A percentile compares a stretch with the other conserved stretches of the same genome.
phyloP scores from a whole-genome alignment of 1,140 invertebrate genomes.

The Cherax quadricarinatus region DNA sequence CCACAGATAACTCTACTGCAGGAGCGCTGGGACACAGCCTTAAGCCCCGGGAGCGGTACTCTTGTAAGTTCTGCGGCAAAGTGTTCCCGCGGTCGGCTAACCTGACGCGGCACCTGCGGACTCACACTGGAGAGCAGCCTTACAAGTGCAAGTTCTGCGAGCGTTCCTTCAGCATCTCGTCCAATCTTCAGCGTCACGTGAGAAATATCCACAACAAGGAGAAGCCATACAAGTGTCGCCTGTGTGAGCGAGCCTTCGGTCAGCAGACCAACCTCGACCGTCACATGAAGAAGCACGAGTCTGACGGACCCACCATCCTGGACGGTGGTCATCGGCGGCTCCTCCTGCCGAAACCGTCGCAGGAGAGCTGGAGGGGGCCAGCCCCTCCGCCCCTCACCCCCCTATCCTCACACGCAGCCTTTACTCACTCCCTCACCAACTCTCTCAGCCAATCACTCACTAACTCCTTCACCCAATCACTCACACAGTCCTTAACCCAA shows the following conservation, averaged over 20 bases:
- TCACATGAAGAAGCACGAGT: conserved; percentile 96
- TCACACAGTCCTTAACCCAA: background rate
- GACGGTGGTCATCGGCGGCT: conserved; percentile 74
- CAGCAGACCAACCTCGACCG: conserved; percentile 96
- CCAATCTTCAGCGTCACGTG: conserved; percentile 98
- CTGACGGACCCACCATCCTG: conserved; percentile 75
- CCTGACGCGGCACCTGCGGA: conserved; percentile 95
- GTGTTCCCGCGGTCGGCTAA: conserved; percentile 98
- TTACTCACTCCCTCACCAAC: conserved; percentile 30
- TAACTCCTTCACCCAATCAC: background rate
- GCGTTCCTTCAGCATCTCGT: conserved; percentile 97
- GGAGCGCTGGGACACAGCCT: background rate
- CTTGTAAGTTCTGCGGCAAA: conserved; percentile 98
- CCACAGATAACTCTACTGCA: background rate
- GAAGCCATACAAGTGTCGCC: conserved; percentile 79
- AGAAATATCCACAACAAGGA: conserved; percentile 98
- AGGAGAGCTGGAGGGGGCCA: background rate
- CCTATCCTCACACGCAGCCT: background rate
- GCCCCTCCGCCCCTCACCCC: background rate
- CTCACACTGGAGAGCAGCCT: conserved; percentile 97
- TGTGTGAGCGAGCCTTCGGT: conserved; percentile 93
- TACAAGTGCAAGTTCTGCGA: conserved; percentile 99
- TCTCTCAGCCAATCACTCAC: conserved; percentile 10
- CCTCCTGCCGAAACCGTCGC: background rate
- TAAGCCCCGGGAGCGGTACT: conserved; percentile 85